A percentile compares a stretch with the other conserved stretches of the same genome.
These are phyloP conservation scores for Pituophis catenifer DNA, from an alignment of 2,113 vertebrate genomes.

Conservation along the genomic window DNA sequence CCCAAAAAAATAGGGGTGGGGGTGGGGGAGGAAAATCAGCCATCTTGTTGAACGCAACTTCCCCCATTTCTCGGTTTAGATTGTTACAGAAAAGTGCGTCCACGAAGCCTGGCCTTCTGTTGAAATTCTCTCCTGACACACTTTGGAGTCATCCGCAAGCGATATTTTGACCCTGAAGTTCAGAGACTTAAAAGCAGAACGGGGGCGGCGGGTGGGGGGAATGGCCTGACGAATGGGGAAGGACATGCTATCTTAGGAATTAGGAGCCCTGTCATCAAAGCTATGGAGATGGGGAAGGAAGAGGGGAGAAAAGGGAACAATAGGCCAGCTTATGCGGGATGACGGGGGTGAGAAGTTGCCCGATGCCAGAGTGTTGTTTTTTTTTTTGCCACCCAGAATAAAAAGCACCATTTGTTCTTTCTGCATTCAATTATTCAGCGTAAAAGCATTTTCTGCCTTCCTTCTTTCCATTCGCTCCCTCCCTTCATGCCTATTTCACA, in stretches of 20 bases:
- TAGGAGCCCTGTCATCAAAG: neutral
- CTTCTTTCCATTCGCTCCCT: neutral
- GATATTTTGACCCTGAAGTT: neutral
- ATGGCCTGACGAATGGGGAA: neutral
- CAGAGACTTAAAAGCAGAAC: neutral
- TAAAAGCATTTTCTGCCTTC: neutral
- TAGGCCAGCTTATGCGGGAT: neutral
- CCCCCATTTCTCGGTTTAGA: neutral
- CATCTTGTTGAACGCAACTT: neutral
- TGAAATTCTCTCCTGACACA: neutral
- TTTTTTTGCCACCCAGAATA: neutral
- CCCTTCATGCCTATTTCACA: neutral
- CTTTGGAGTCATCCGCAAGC: no score
- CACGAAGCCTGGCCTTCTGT: neutral
- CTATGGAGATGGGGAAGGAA: no score
- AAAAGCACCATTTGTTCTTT: slow-evolving; percentile 10
- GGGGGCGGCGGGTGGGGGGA: no score
- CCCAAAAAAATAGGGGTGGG: neutral
- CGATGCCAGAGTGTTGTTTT: neutral
- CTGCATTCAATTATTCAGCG: neutral
- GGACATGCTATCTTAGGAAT: neutral
- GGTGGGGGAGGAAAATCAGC: no score
- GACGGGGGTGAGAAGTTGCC: neutral
- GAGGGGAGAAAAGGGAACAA: neutral
- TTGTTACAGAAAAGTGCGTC: neutral